Conservation (phyloP, 2,113 vertebrate species). For the Chlorocebus sabaeus region DNA sequence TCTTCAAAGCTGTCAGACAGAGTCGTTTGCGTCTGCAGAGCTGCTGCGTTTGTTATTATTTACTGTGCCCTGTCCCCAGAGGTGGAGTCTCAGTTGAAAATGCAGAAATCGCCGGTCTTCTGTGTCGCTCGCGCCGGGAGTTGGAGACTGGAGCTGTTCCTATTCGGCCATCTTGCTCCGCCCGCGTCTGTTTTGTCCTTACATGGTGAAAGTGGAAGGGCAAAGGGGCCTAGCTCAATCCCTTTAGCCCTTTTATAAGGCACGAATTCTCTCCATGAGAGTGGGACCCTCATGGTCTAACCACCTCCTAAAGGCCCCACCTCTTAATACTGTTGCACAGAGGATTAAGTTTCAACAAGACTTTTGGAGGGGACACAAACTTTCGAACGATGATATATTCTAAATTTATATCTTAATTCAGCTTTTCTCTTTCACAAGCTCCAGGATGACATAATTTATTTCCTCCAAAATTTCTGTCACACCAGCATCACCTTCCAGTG, state of each 20-base stretch:
- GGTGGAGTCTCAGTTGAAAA: too few relatives aligned
- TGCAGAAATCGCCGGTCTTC: too few relatives aligned
- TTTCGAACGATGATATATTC: neutral
- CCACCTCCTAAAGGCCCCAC: neutral
- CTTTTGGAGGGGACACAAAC: neutral
- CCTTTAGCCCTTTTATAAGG: neutral
- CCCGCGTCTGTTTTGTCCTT: neutral
- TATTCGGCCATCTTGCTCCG: too few relatives aligned
- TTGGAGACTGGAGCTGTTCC: too few relatives aligned
- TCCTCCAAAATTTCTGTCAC: neutral
- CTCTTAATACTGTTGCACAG: neutral
- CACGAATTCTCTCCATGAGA: neutral
- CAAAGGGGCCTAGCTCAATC: neutral
- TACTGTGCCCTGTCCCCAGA: too few relatives aligned
- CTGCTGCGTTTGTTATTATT: too few relatives aligned
- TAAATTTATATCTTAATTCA: neutral
- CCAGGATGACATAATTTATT: neutral
- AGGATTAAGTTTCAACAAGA: neutral
- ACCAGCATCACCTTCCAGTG: neutral
- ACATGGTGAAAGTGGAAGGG: neutral
- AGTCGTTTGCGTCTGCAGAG: too few relatives aligned
- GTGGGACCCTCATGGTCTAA: neutral
- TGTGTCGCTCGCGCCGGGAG: too few relatives aligned
- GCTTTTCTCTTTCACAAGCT: neutral
- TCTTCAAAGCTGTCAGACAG: too few relatives aligned